Conservation (phyloP, 2,888 invertebrate genomes). For the Ormyrus pomaceus region DNA sequence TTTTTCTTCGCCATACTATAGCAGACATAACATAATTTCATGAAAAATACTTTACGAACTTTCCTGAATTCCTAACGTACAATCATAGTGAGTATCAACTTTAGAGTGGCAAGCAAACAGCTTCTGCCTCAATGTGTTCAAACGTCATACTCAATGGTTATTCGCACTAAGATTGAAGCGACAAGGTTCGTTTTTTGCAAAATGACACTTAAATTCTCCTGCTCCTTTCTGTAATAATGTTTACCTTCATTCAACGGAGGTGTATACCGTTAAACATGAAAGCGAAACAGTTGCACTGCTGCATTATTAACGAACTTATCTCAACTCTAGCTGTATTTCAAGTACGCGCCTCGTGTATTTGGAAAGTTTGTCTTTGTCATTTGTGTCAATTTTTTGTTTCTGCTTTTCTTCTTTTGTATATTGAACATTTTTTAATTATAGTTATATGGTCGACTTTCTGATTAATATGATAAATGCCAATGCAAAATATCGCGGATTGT, state of each 20-base stretch:
- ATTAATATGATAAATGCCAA: too few relatives aligned
- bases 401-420: too few relatives aligned
- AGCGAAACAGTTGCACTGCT: not conserved
- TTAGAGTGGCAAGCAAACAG: not conserved
- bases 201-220: not conserved
- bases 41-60: not conserved
- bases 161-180: conserved; percentile 3
- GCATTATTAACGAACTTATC: conserved; percentile 6
- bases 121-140: not conserved
- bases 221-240: not conserved
- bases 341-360: not conserved
- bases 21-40: too few relatives aligned
- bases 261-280: not conserved
- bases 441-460: too few relatives aligned
- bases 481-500: too few relatives aligned
- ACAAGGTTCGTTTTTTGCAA: not conserved
- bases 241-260: too few relatives aligned
- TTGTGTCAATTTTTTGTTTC: not conserved
- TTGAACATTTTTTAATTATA: too few relatives aligned
- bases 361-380: not conserved
- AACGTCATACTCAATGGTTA: not conserved
- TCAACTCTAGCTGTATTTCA: not conserved
- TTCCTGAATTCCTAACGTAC: not conserved
- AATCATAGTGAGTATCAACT: not conserved
- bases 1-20: too few relatives aligned